Conservation (phyloP, 2,888 invertebrate species). For the Eupsilia transversa region DNA sequence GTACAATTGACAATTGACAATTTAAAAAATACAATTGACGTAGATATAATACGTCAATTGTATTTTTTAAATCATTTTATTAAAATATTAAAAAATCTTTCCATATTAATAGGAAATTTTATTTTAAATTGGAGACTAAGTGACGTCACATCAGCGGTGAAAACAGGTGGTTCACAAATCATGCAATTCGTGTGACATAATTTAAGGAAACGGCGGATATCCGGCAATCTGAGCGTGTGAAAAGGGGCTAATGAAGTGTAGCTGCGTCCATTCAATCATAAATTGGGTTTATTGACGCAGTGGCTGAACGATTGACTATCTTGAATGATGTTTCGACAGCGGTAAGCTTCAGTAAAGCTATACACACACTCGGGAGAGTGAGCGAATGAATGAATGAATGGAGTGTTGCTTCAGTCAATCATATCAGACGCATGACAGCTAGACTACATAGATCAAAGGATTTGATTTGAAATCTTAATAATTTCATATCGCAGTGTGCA, state of each 20-base stretch:
- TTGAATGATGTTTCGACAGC: background rate
- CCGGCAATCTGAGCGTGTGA: background rate
- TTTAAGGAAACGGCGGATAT: background rate
- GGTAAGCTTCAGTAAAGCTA: slow-evolving; percentile 1
- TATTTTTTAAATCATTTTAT: no score
- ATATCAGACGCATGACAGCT: background rate
- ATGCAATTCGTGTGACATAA: background rate
- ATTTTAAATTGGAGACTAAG: background rate
- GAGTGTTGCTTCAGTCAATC: slow-evolving; percentile 1
- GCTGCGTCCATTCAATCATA: background rate
- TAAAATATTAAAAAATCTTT: background rate
- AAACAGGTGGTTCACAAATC: no score
- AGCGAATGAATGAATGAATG: slow-evolving; percentile 11
- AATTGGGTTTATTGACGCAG: background rate
- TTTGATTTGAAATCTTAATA: background rate
- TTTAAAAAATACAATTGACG: no score
- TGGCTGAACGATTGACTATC: background rate
- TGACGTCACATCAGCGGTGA: no score
- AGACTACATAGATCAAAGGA: background rate
- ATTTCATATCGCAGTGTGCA: background rate
- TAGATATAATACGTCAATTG: no score
- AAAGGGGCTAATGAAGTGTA: slow-evolving; percentile 5
- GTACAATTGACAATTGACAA: no score
- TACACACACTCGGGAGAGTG: background rate
- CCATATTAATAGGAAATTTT: no score